phyloP scores from a whole-genome alignment of 2,888 invertebrate genomes.

The Drosophila pseudotakahashii region DNA sequence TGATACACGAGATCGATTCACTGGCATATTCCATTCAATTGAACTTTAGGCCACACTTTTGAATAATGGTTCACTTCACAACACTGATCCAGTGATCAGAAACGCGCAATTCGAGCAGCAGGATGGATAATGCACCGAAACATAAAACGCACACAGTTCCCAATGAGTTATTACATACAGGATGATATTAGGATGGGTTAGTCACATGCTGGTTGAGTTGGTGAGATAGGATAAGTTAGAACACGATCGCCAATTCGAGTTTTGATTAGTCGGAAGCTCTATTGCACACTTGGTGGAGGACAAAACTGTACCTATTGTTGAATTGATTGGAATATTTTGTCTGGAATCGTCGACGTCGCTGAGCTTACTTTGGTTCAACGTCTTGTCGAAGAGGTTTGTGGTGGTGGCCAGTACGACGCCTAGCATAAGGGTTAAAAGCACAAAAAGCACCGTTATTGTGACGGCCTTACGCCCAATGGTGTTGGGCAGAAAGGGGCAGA shows the following conservation, averaged over 20 bases:
- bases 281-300: conserved; percentile 44
- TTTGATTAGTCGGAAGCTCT: conserved; percentile 27
- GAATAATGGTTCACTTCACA: conserved; percentile 52
- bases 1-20: conserved; percentile 28
- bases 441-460: conserved; percentile 60
- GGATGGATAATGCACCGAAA: conserved; percentile 10
- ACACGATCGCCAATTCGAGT: conserved; percentile 29
- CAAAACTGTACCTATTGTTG: conserved; percentile 84
- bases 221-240: conserved; percentile 11
- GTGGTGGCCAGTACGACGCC: conserved; percentile 67
- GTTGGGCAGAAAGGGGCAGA: conserved; percentile 64
- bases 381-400: conserved; percentile 66
- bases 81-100: conserved; percentile 45
- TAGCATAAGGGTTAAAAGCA: conserved; percentile 61
- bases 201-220: conserved; percentile 8
- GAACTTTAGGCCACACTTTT: conserved; percentile 71
- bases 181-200: conserved; percentile 21
- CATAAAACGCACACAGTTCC: conserved; percentile 5
- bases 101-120: conserved; percentile 22
- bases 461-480: conserved; percentile 62
- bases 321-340: conserved; percentile 84
- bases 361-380: conserved; percentile 81
- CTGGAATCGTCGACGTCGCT: conserved; percentile 84
- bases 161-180: conserved; percentile 19
- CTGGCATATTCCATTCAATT: conserved; percentile 81